Base-by-base conservation (phyloP, 2,113 vertebrate species). In the Pedetes capensis region DNA sequence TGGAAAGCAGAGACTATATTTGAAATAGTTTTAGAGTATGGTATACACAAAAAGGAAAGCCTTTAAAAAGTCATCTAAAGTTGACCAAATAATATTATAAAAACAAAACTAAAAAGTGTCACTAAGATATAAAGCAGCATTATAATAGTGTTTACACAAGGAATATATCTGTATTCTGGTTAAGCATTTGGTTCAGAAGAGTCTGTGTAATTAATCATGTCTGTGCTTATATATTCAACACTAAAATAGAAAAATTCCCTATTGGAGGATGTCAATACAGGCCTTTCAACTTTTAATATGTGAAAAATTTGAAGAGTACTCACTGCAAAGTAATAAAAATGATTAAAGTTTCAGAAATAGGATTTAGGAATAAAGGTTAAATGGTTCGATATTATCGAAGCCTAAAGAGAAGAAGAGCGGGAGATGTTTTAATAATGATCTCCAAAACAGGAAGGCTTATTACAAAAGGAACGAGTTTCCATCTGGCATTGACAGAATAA, bases 241-340 rank as follows among this genome's bases (percentile, higher is more conserved):
- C 29, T 66, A 74, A 91, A 83, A 89, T 22, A 85, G 53, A 80
- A 93, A 95, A 79, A 66, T 55, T 13, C 55, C 69, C 59, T 57
- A 32, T 72, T 91, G 74, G 89, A 93, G 32, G 64, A 83, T 71
- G 22, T 13, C 55, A 86, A 29, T 49, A 64, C 72, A 87, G 79
- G 34, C 32, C 29, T 22, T 89, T 96, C 78, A 91, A 93, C 53
- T 83, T 93, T 87, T 83, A 93, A 93, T 94, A 95, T 44, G 32
- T 39, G 69, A 89, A 94, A 51, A 94, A 93, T 71, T 80, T 96
- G 71, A 76, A 94, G 47, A 96, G 37, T 51, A 83, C 84, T 93
- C 89, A 83, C 1, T 91, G 61, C 25, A 91, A 95, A 96, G 69
- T 94, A 96, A 95, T 95, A 95, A 87, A 96, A 95, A 86, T 89